Evolutionary conservation across 2,797 vertebrate species (phyloP), one percentile per base, ranked within the genome.

Genomic region (Trachurus trachurus): DNA sequence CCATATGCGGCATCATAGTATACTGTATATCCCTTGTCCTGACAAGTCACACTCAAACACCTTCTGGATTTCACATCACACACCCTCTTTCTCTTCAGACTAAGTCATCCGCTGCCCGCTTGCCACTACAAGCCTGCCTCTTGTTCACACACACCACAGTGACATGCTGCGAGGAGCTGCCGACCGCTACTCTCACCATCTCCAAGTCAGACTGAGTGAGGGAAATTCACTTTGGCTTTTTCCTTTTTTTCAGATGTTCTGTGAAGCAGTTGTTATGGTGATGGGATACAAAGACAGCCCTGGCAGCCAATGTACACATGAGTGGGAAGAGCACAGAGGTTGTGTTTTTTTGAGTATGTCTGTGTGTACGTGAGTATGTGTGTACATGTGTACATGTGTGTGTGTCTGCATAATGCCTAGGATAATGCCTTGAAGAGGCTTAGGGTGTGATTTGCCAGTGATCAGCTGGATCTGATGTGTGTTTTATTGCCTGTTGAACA

Each of bases 221-320:
- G 89, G 87, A 89, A 91, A 94, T 93, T 89, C 92, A 90, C 91
- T 92, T 82, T 53, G 71, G 86, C 82, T 82, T 79, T 86, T 81
- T 81, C 70, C 80, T 77, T 86, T 84, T 81, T 71, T 71, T 78
- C 70, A 68, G 49, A 72, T 74, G 83, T 83, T 89, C 87, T 80
- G 82, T 81, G 81, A 93, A 88, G 89, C 93, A 92, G 95, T 96
- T 96, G 95, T 96, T 96, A 96, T 96, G 95, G 95, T 93, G 94
- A 96, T 95, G 80, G 88, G 87, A 93, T 86, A 95, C 94, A 95
- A 95, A 95, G 92, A 93, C 89, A 90, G 84, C 80, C 81, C 87
- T 78, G 80, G 76, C 76, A 88, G 87, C 89, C 87, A 89, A 82
- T 86, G 87, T 82, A 84, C 86, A 88, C 22, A 75, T 44, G 86